A percentile compares a stretch with the other conserved stretches of the same genome.
Conservation (phyloP, 2,888 invertebrate genomes). For the Patella ulyssiponensis region DNA sequence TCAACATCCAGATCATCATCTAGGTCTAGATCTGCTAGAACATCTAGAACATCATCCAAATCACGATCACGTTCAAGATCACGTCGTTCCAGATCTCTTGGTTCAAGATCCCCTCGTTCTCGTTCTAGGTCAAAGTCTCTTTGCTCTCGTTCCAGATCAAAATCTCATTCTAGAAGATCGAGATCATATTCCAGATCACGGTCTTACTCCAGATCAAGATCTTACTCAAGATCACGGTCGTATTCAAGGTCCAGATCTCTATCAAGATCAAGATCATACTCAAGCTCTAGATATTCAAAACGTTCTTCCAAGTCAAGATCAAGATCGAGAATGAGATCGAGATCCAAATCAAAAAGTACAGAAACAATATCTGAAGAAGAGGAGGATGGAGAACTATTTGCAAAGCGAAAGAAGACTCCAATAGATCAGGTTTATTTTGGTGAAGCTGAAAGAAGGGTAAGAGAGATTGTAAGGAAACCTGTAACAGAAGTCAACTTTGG, state of each 20-base stretch:
- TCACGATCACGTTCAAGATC: slow-evolving; percentile 28
- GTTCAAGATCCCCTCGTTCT: slow-evolving; percentile 15
- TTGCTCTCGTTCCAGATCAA: slow-evolving; percentile 26
- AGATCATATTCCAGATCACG: slow-evolving; percentile 18
- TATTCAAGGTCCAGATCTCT: slow-evolving; percentile 30
- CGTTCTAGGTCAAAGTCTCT: slow-evolving; percentile 19
- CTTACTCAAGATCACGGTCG: slow-evolving; percentile 22
- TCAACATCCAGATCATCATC: slow-evolving; percentile 22
- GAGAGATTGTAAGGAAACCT: slow-evolving; percentile 37
- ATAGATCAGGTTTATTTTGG: slow-evolving; percentile 61
- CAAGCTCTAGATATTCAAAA: slow-evolving; percentile 19
- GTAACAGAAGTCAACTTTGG: slow-evolving; percentile 24
- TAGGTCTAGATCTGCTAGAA: slow-evolving; percentile 17
- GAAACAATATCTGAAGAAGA: slow-evolving; percentile 16
- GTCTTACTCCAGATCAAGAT: slow-evolving; percentile 25
- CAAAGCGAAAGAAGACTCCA: slow-evolving; percentile 36
- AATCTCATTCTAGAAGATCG: slow-evolving; percentile 23
- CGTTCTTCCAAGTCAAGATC: slow-evolving; percentile 24
- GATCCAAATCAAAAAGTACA: slow-evolving; percentile 25
- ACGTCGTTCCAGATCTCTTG: slow-evolving; percentile 11
- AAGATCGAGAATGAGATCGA: slow-evolving; percentile 27
- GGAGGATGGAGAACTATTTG: slow-evolving; percentile 12
- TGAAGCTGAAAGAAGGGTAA: slow-evolving; percentile 60
- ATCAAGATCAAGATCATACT: slow-evolving; percentile 23
- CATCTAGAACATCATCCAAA: slow-evolving; percentile 4